Evolutionary conservation across 1,140 invertebrate genomes (phyloP).

Genomic region (Sitophilus oryzae): DNA sequence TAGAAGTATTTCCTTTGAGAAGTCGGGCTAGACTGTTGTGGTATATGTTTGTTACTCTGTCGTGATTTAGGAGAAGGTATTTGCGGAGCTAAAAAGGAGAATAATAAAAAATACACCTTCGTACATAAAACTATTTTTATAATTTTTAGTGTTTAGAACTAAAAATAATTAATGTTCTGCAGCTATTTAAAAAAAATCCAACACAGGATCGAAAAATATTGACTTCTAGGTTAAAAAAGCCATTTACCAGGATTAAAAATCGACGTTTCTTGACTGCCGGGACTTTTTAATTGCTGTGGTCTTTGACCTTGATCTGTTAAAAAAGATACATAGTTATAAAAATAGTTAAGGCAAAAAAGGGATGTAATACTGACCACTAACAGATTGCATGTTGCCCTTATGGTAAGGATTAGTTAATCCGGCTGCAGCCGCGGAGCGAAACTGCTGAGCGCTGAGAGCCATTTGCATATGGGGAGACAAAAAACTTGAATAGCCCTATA

Average conservation of each 20-base stretch:
- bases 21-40: slow-evolving; percentile 41
- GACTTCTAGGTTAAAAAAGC: neutral
- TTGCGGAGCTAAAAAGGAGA: slow-evolving; percentile 36
- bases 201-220: neutral
- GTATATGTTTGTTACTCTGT: slow-evolving; percentile 40
- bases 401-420: slow-evolving; percentile 32
- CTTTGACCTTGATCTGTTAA: slow-evolving; percentile 26
- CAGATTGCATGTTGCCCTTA: slow-evolving; percentile 32
- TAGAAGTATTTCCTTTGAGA: slow-evolving; percentile 41
- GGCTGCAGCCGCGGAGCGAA: slow-evolving; percentile 21
- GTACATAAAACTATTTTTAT: too few relatives aligned
- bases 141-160: too few relatives aligned
- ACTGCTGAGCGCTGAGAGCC: slow-evolving; percentile 36
- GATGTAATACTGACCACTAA: too few relatives aligned
- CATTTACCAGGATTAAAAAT: slow-evolving; percentile 42
- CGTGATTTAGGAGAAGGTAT: slow-evolving; percentile 42
- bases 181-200: slow-evolving; percentile 3
- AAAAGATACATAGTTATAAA: too few relatives aligned
- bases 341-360: too few relatives aligned
- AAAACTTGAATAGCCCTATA: slow-evolving; percentile 30
- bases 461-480: slow-evolving; percentile 33
- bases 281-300: slow-evolving; percentile 41
- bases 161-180: too few relatives aligned
- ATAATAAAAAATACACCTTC: slow-evolving; percentile 18
- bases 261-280: slow-evolving; percentile 41